Conservation (phyloP, 2,888 invertebrate species). For the Drosophila pseudotalamancana region DNA sequence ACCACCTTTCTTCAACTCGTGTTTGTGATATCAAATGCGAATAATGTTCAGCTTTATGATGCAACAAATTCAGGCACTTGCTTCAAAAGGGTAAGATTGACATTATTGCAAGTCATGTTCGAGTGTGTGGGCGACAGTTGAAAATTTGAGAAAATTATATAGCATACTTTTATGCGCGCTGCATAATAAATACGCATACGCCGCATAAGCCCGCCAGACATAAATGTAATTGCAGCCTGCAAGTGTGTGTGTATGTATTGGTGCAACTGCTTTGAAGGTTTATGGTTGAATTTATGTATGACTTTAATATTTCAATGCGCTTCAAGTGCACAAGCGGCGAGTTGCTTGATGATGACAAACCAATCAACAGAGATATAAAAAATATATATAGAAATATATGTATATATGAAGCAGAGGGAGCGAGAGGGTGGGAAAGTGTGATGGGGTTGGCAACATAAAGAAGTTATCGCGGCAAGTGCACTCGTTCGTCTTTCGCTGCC, state of each 20-base stretch:
- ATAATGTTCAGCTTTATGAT: no score
- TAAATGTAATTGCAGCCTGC: constrained; percentile 54
- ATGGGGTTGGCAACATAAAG: constrained; percentile 8
- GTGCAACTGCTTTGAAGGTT: constrained; percentile 25
- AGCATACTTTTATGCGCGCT: constrained; percentile 52
- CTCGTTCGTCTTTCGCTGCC: not conserved
- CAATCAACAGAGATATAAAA: constrained; percentile 31
- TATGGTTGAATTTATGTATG: constrained; percentile 33
- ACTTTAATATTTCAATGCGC: constrained; percentile 45
- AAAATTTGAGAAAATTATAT: constrained; percentile 39
- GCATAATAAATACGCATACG: constrained; percentile 46
- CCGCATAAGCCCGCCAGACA: constrained; percentile 35
- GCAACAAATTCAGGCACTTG: not conserved
- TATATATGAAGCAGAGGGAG: not conserved
- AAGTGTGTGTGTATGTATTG: constrained; percentile 9
- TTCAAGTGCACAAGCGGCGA: constrained; percentile 21
- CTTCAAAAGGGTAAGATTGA: not conserved
- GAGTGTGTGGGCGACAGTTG: constrained; percentile 6
- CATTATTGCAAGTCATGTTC: not conserved
- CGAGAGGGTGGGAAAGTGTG: not conserved
- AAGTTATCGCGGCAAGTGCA: not conserved
- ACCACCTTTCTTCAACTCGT: no score
- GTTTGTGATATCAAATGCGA: no score
- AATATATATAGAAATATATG: not conserved
- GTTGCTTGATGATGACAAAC: constrained; percentile 32